Conservation (phyloP, 2,113 vertebrate genomes). For the pig (Sus scrofa) region T2T-Sscrofa CM000817.6:163127001-163127500, state of each 20-base stretch:
- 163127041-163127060: background rate
- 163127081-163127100: background rate
- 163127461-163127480: background rate
- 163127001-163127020: background rate
- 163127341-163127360: background rate
- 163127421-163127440: background rate
- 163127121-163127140: background rate
- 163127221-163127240: fast-evolving
- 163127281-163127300: background rate
- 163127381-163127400: background rate
- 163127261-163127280: background rate
- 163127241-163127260: background rate
- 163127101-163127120: background rate
- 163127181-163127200: fast-evolving
- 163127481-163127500: background rate
- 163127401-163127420: background rate
- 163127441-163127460: background rate
- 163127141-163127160: background rate
- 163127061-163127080: background rate
- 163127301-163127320: background rate
- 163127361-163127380: background rate
- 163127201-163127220: background rate
- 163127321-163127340: fast-evolving
- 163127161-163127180: background rate
- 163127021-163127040: background rate